Base-by-base conservation (phyloP, 2,797 vertebrate species). In the Todus mexicanus region DNA sequence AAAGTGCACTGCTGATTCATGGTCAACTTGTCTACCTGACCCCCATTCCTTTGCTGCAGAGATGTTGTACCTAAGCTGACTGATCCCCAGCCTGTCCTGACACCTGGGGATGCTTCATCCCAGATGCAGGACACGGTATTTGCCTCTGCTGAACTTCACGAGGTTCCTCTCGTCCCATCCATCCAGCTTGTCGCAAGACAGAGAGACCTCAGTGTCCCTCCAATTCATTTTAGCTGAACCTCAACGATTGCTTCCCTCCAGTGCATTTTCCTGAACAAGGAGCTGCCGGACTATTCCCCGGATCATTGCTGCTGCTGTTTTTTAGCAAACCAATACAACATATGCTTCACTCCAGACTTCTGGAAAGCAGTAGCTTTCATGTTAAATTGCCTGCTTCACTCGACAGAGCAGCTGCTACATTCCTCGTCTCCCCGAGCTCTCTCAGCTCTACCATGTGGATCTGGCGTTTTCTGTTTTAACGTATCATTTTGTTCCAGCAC, bases 321-420 rank as follows among this genome's bases (percentile, higher is more conserved):
- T 95, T 84, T 51, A 83, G 59, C 81, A 92, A 60, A 89, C 51
- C 59, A 19, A 18, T n/a, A 82, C 75, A 92, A 47, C 50, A 42
- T 90, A 73, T 81, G 20, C 90, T 66, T 59, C 53, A 7, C 71
- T 90, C 94, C 89, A 92, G 92, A 86, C 85, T 93, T 90, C 92
- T 86, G 77, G 85, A 88, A 93, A 93, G 91, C 82, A 78, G 90
- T 89, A 93, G 86, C 93, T 93, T 72, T 82, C 66, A 93, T 87
- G 86, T 91, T 91, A 82, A 90, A 89, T 89, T 63, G 81, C 47
- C 85, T 95, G 57, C 87, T 89, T 84, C 84, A 74, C 66, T 84
- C 75, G 69, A 84, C 84, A 60, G 80, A 94, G 91, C 92, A 95
- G 95, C 93, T 95, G 95, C 90, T 94, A 75, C 90, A 94, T 94